These are phyloP conservation scores for Palaemon carinicauda DNA, from an alignment of 1,140 invertebrate species.

Conservation along the genomic window DNA sequence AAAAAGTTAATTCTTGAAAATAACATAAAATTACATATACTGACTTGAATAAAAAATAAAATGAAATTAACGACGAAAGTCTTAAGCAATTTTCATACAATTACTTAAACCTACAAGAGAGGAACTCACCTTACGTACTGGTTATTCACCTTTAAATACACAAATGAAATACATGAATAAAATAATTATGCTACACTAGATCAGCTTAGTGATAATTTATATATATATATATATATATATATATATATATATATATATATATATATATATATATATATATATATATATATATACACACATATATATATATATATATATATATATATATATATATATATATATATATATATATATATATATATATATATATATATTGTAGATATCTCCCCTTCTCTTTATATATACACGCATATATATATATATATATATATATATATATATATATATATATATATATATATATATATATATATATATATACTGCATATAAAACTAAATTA, in stretches of 20 bases:
- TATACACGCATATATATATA: neutral
- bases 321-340: neutral
- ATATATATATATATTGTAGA: neutral
- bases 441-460: neutral
- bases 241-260: neutral
- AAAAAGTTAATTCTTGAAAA: no score
- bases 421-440: neutral
- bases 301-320: neutral
- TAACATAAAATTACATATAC: no score
- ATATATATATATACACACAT: neutral
- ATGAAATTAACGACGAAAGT: no score
- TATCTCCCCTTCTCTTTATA: neutral
- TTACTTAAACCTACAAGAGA: no score
- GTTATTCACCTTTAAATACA: no score
- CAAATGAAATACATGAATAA: no score
- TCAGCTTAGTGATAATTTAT: no score
- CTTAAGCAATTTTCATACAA: no score
- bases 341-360: neutral
- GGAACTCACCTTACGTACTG: no score
- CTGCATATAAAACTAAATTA: no score
- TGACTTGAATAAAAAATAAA: no score
- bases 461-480: neutral
- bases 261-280: neutral
- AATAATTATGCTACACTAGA: no score
- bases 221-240: slow-evolving; percentile 4